A percentile compares a stretch with the other conserved stretches of the same genome.
phyloP scores from a whole-genome alignment of 2,113 vertebrate species.

The Caloenas nicobarica region DNA sequence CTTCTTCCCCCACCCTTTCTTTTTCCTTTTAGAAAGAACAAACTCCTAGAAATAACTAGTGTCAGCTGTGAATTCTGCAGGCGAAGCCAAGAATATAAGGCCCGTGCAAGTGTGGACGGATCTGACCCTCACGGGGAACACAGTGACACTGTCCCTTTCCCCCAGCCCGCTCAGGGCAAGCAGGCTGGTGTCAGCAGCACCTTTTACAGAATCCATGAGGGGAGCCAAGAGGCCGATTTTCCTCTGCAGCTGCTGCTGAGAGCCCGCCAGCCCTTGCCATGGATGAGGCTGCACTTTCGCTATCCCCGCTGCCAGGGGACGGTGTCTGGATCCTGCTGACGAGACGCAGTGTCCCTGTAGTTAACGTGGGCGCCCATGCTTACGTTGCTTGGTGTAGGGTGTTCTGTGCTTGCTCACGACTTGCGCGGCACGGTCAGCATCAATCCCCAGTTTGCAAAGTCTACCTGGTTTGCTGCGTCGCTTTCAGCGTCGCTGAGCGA shows the following conservation, averaged over 20 bases:
- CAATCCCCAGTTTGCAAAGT: neutral
- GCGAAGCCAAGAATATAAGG: constrained; percentile 32
- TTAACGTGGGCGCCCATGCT: rapidly evolving
- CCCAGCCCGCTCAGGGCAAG: rapidly evolving
- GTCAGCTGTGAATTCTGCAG: constrained; percentile 51
- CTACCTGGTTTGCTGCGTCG: neutral
- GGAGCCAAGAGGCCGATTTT: neutral
- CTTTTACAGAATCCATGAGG: neutral
- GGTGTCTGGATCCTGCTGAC: neutral
- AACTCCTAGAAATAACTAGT: constrained; percentile 52
- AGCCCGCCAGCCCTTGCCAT: neutral
- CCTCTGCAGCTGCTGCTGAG: neutral
- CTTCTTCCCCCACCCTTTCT: neutral
- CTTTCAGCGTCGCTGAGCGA: neutral
- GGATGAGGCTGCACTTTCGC: neutral
- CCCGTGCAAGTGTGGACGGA: neutral
- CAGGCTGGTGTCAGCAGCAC: neutral
- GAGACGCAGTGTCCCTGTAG: rapidly evolving
- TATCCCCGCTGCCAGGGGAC: rapidly evolving
- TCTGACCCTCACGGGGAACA: neutral
- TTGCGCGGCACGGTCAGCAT: neutral
- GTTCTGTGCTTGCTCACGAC: neutral
- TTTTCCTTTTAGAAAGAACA: constrained; percentile 36
- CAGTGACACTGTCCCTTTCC: neutral
- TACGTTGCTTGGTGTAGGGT: rapidly evolving